Conservation (phyloP, 2,797 vertebrate species). For the Setipinna tenuifilis region DNA sequence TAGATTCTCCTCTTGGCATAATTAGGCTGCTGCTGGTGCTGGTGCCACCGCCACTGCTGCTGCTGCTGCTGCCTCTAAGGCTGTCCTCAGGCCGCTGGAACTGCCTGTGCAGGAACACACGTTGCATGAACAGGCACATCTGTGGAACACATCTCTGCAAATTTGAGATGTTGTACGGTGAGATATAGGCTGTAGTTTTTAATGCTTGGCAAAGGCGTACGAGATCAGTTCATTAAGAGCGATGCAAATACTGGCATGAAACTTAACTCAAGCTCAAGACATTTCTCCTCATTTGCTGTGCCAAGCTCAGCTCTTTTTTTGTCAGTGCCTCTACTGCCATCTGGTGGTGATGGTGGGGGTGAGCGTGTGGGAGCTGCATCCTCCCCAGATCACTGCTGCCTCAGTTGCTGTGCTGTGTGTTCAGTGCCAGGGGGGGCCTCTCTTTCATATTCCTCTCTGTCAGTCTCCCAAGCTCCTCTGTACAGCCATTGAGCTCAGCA, state of each 20-base stretch:
- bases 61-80: not conserved
- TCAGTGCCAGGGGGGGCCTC: not conserved
- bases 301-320: not conserved
- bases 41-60: not conserved
- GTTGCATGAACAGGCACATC: no score
- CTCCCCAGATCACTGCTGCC: not conserved
- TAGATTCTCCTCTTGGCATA: conserved; percentile 34
- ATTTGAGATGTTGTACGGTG: not conserved
- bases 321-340: conserved; percentile 46
- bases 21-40: conserved; percentile 9
- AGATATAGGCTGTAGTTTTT: not conserved
- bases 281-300: not conserved
- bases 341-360: conserved; percentile 42
- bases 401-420: not conserved
- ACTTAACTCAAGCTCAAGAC: not conserved
- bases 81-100: no score
- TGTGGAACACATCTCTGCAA: not conserved
- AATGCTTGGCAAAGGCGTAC: not conserved
- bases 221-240: not conserved
- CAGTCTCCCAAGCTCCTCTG: not conserved
- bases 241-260: not conserved
- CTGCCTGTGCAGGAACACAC: conserved; percentile 17
- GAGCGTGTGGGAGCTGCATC: not conserved
- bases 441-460: not conserved
- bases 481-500: not conserved